phyloP scores from a whole-genome alignment of 2,888 invertebrate species.

The Apotomis betuletana region DNA sequence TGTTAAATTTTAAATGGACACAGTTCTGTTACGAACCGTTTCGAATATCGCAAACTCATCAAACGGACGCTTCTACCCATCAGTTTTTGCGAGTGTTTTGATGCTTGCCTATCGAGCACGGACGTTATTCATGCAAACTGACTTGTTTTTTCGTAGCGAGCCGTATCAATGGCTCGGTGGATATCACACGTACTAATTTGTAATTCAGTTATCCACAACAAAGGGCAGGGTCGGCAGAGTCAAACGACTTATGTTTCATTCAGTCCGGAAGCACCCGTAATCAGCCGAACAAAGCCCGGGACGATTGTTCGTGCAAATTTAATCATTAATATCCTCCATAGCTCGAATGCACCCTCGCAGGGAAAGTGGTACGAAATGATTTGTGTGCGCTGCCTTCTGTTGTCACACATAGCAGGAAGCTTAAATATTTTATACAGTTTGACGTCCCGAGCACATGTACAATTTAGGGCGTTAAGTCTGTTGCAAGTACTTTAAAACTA shows the following conservation, averaged over 20 bases:
- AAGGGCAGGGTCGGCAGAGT: slow-evolving; percentile 53
- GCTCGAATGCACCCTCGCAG: slow-evolving; percentile 56
- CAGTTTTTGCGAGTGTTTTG: not conserved
- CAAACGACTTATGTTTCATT: slow-evolving; percentile 69
- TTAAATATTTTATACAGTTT: slow-evolving; percentile 5
- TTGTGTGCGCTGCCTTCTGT: slow-evolving; percentile 49
- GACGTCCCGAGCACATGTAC: no score
- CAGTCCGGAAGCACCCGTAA: slow-evolving; percentile 59
- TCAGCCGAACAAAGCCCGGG: slow-evolving; percentile 61
- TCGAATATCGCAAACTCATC: not conserved
- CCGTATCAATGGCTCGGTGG: slow-evolving; percentile 2
- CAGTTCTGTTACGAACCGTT: not conserved
- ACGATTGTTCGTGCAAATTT: slow-evolving; percentile 78
- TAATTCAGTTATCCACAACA: slow-evolving; percentile 44
- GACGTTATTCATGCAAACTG: not conserved
- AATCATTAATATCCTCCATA: slow-evolving; percentile 56
- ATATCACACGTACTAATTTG: slow-evolving; percentile 28
- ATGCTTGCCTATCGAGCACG: not conserved
- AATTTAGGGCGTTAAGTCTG: no score
- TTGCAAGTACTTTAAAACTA: no score
- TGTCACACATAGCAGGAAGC: slow-evolving; percentile 17
- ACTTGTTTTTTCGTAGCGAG: not conserved
- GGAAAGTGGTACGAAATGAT: slow-evolving; percentile 56
- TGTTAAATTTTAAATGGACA: not conserved
- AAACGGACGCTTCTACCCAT: not conserved